Percentiles rank a stretch among this genome's conserved stretches.
phyloP scores from a whole-genome alignment of 2,797 vertebrate species.

The Falco berigora region DNA sequence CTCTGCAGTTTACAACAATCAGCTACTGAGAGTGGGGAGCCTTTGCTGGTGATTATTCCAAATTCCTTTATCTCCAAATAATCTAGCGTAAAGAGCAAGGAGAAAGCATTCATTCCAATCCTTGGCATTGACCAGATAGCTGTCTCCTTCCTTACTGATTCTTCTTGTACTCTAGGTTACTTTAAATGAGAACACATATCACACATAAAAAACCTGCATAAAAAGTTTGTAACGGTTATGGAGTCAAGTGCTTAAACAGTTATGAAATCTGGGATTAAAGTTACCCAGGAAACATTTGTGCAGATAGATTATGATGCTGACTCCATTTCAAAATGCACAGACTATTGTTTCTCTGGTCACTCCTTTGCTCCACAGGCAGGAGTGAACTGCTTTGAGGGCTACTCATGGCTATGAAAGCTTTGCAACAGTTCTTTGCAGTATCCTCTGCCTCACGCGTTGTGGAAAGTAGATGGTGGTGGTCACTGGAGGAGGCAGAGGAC shows the following conservation, averaged over 20 bases:
- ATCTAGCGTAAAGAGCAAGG: neutral
- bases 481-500: neutral
- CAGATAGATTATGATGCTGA: neutral
- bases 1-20: neutral
- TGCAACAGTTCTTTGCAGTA: neutral
- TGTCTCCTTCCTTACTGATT: neutral
- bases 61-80: neutral
- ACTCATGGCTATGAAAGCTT: neutral
- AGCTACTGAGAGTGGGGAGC: neutral
- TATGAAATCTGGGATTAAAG: neutral
- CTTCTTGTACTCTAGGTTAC: neutral
- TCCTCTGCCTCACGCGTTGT: fast-evolving
- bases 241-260: neutral
- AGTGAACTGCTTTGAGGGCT: neutral
- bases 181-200: neutral
- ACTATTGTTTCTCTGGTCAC: neutral
- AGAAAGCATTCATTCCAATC: neutral
- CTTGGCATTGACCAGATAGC: neutral
- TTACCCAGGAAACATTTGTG: neutral
- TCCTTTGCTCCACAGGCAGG: neutral
- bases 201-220: neutral
- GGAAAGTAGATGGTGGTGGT: neutral
- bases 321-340: neutral
- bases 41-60: neutral
- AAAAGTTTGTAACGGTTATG: neutral